A percentile compares a stretch with the other conserved stretches of the same genome.
phyloP scores from a whole-genome alignment of 2,888 invertebrate species.

The Mesodorylaimus sp. region DNA sequence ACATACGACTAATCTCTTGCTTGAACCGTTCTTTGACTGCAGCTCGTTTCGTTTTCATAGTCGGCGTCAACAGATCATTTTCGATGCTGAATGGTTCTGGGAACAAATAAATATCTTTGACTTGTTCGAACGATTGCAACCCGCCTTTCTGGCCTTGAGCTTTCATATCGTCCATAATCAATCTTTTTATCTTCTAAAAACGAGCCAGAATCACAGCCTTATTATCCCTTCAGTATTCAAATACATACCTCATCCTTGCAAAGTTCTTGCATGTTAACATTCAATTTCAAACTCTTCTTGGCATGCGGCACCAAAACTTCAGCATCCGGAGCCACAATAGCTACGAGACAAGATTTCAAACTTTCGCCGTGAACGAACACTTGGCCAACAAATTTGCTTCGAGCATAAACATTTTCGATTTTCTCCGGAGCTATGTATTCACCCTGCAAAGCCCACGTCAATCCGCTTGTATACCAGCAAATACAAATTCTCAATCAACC shows the following conservation, averaged over 20 bases:
- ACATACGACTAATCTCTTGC: conserved; percentile 8
- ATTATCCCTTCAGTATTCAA: too few relatives aligned
- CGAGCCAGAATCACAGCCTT: too few relatives aligned
- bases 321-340: conserved; percentile 74
- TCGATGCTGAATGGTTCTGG: conserved; percentile 86
- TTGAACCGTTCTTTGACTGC: conserved; percentile 8
- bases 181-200: conserved; percentile 51
- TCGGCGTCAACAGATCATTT: conserved; percentile 81
- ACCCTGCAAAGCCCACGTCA: conserved; percentile 56
- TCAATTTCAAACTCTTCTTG: neutral
- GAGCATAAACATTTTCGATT: conserved; percentile 82
- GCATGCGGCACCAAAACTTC: conserved; percentile 13
- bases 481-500: too few relatives aligned
- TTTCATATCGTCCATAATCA: conserved; percentile 71
- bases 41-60: conserved; percentile 76
- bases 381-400: conserved; percentile 82
- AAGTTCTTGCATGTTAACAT: neutral
- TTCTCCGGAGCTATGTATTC: conserved; percentile 98
- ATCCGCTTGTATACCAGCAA: too few relatives aligned
- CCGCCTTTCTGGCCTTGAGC: conserved; percentile 71
- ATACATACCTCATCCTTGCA: neutral
- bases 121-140: conserved; percentile 90
- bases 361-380: conserved; percentile 93
- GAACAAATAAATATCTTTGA: conserved; percentile 73
- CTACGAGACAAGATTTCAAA: conserved; percentile 66